phyloP scores from a whole-genome alignment of 2,888 invertebrate species.

The Ormyrus thymus region DNA sequence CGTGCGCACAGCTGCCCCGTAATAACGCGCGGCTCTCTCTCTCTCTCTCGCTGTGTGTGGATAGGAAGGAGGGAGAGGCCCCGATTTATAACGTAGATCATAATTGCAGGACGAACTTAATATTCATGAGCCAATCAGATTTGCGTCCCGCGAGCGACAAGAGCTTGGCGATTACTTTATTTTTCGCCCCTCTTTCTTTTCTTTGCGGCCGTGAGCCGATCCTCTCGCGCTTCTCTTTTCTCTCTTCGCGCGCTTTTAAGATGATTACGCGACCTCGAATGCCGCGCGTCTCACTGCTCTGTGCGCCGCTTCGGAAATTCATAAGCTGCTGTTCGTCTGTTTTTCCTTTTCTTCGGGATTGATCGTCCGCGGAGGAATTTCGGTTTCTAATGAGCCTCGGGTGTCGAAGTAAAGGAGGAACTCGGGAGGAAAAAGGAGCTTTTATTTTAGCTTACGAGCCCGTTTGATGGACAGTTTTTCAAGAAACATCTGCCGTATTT shows the following conservation, averaged over 20 bases:
- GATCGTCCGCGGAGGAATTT: too few species aligned
- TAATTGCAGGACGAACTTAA: constrained; percentile 75
- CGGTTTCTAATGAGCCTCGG: too few species aligned
- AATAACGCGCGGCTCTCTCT: constrained; percentile 27
- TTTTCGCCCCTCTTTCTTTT: constrained; percentile 5
- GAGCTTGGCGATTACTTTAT: constrained; percentile 53
- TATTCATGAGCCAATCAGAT: constrained; percentile 76
- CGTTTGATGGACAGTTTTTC: constrained; percentile 19
- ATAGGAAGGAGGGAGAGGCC: constrained; percentile 60
- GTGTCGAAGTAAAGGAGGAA: too few species aligned
- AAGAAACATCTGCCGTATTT: constrained; percentile 10
- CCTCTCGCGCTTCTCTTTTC: constrained; percentile 8
- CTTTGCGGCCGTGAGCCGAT: background rate
- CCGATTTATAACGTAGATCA: constrained; percentile 75
- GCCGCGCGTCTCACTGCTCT: background rate
- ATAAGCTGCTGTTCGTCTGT: constrained; percentile 10
- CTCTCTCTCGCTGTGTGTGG: constrained; percentile 6
- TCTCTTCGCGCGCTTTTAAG: constrained; percentile 48
- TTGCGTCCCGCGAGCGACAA: constrained; percentile 70
- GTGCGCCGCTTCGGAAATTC: background rate
- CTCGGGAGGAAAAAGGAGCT: background rate
- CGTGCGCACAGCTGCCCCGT: constrained; percentile 9
- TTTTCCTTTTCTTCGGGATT: too few species aligned
- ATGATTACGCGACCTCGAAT: constrained; percentile 50
- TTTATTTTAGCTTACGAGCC: constrained; percentile 10